Percentiles rank a stretch among this genome's conserved stretches.
These are phyloP conservation scores for Neosalanx taihuensis DNA, from an alignment of 2,797 vertebrate genomes.

Conservation along the genomic window DNA sequence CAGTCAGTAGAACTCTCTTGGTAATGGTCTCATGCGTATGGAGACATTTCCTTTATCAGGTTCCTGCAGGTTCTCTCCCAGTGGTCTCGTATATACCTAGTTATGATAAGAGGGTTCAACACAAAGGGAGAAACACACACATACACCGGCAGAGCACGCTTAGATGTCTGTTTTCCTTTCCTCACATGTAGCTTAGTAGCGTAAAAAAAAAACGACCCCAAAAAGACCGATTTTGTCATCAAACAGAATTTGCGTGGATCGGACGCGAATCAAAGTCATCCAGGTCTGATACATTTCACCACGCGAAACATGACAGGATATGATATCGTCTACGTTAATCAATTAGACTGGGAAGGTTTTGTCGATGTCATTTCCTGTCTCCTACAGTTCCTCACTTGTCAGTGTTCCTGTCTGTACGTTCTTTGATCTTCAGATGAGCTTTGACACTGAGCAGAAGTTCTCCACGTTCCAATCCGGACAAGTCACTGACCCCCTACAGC, in stretches of 20 bases:
- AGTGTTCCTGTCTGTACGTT: too few relatives aligned
- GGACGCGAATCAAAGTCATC: background rate
- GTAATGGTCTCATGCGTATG: slow-evolving; percentile 33
- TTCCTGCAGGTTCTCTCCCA: slow-evolving; percentile 16
- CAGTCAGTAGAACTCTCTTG: slow-evolving; percentile 36
- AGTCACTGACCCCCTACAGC: too few relatives aligned
- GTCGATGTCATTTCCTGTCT: too few relatives aligned
- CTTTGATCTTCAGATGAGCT: too few relatives aligned
- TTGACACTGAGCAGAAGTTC: too few relatives aligned
- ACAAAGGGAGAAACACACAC: background rate
- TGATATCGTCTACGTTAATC: background rate
- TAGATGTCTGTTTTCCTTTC: background rate
- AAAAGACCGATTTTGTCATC: slow-evolving; percentile 10
- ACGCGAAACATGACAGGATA: background rate
- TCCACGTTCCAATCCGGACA: too few relatives aligned
- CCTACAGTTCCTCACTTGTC: too few relatives aligned
- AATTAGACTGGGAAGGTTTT: too few relatives aligned
- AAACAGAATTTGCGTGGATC: background rate
- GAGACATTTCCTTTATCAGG: slow-evolving; percentile 27
- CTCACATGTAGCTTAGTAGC: background rate
- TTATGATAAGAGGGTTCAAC: slow-evolving; percentile 13
- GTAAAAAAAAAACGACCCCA: background rate
- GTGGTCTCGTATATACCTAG: slow-evolving; percentile 2
- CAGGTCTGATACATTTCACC: background rate
- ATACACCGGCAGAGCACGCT: background rate